Evolutionary conservation across 1,140 invertebrate genomes (phyloP), one percentile per base, ranked within the genome.

Genomic region (Pentalonia nigronervosa): DNA sequence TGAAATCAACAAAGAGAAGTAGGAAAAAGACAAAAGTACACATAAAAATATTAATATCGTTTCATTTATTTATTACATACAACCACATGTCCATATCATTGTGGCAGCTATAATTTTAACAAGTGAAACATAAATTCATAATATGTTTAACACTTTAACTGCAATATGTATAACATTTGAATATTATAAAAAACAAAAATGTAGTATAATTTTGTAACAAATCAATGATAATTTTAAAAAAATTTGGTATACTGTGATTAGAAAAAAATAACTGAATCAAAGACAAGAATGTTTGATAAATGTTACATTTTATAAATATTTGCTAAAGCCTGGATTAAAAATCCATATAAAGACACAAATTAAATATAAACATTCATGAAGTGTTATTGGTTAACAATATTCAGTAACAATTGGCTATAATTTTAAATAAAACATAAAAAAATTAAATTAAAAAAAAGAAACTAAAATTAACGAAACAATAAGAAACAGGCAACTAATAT

Each of bases 401-500:
- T 50, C 47, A 89, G 53, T 90, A 90, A 90, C 89, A 90, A 90
- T 90, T 90, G 36, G 45, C 50, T 90, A 90, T 45, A 41, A 90
- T 90, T 41, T 45, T 90, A 90, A 60, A 90, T 90, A 90, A 67
- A 90, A 90, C 89, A 45, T 60, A 60, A 90, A 90, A 50, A 41
- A 45, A 90, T 17, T 45, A 90, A 50, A 60, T 60, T n/a, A n/a
- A 36, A 45, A 90, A 60, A 90, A 88, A 41, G 21, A 86, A 45
- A 86, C 21, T 45, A 87, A 87, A 48, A 48, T n/a, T 30, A 90
- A 60, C 41, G 23, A 56, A 50, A 60, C 25, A 60, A 90, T 90
- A 60, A 90, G 50, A 90, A 90, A 90, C 50, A 90, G 89, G 89
- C 89, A 90, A 90, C 89, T 45, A 25, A n/a, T 90, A 90, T 60